Base-by-base conservation (phyloP, 1,140 invertebrate genomes). In the Apis cerana region DNA sequence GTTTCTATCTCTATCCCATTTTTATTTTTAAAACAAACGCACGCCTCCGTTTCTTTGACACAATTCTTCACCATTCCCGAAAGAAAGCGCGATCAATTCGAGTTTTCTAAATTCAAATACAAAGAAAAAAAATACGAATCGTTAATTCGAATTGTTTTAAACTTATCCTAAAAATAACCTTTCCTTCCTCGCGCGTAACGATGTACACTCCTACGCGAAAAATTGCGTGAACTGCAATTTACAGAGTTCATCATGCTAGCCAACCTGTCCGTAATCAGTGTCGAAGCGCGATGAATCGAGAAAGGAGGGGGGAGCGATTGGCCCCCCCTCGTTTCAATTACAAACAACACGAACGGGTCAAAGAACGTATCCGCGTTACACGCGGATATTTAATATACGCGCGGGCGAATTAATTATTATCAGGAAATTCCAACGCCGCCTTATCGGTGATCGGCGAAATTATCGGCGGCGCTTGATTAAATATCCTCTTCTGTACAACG, bases 371-470 rank as follows among this genome's bases (percentile, higher is more conserved):
- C n/a, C 48, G 65, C 48, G 65, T 62, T 69, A 43, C 48, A 64
- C n/a, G 17, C 19, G 33, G 52, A 56, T 50, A 52, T 33, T 15
- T 54, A 52, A 61, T 56, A 56, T 54, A 52, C 21, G n/a, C 43
- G 48, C 78, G 33, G 33, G 33, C 75, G 84, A 74, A 88, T 89
- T 85, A 89, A 89, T 89, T 89, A 88, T 83, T 80, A 89, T 87
- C 80, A 80, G 82, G 80, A 83, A 80, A 67, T 65, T 43, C 69
- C 54, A 33, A 43, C 68, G 15, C 80, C 65, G 81, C 70, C 85
- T 79, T 87, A 87, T 90, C 82, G 70, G 12, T 21, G 43, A 64
- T 23, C 54, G 56, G 67, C 33, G 64, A 75, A 87, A 82, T 84
- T 77, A 87, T 85, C 56, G 75, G n/a, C 13, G 56, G 59, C 74